These are phyloP conservation scores for Liolophura sinensis DNA, from an alignment of 1,140 invertebrate genomes.

Conservation along the genomic window DNA sequence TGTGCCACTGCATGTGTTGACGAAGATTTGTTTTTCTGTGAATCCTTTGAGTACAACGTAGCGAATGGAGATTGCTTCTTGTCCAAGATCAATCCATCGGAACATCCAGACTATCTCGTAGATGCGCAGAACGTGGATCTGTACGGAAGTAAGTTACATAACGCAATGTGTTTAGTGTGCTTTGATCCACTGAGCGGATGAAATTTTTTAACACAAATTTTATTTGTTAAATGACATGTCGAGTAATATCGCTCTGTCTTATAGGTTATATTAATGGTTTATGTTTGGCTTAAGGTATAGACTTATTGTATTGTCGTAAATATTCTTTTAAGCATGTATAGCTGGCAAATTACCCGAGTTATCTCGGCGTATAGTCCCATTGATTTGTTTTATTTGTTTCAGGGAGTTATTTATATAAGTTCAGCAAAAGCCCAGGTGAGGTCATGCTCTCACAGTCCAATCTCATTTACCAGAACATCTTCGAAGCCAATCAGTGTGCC, in stretches of 20 bases:
- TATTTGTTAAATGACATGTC: too few species aligned
- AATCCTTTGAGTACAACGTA: constrained; percentile 42
- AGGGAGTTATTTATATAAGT: constrained; percentile 40
- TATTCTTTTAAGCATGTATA: too few species aligned
- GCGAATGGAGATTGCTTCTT: constrained; percentile 32
- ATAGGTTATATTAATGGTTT: too few species aligned
- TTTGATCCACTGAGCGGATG: too few species aligned
- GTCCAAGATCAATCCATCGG: constrained; percentile 37
- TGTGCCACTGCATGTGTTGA: constrained; percentile 33
- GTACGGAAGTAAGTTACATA: constrained; percentile 32
- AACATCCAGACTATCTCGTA: constrained; percentile 26
- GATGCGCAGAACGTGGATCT: constrained; percentile 25
- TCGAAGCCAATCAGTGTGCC: constrained; percentile 34
- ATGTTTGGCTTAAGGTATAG: too few species aligned
- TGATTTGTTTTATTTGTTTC: constrained; percentile 9
- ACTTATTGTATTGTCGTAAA: too few species aligned
- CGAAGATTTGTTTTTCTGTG: constrained; percentile 32
- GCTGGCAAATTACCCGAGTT: too few species aligned
- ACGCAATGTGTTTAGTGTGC: too few species aligned
- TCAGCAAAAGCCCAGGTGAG: constrained; percentile 27
- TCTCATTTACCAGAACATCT: constrained; percentile 40
- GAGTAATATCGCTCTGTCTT: too few species aligned
- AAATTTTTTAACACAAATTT: too few species aligned
- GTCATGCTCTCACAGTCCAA: constrained; percentile 35
- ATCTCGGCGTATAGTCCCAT: too few species aligned